These are phyloP conservation scores for Tromatobia lineatoria DNA, from an alignment of 2,888 invertebrate genomes.

Conservation along the genomic window DNA sequence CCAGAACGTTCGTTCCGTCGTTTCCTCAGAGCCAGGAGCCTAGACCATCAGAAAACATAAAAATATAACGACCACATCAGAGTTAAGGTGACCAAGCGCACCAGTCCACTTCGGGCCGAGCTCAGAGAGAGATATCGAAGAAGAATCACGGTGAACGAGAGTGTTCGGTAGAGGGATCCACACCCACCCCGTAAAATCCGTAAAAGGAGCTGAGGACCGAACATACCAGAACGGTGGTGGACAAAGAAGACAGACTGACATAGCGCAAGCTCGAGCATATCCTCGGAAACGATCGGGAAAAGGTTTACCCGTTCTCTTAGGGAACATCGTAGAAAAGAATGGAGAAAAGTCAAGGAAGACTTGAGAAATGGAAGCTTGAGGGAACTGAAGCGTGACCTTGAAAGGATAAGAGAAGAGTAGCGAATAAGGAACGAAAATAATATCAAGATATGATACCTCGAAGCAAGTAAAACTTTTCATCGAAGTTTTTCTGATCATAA, in stretches of 20 bases:
- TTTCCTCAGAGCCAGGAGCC: conserved; percentile 2
- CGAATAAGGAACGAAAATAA: background rate
- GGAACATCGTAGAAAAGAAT: conserved; percentile 2
- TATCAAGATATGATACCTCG: conserved; percentile 16
- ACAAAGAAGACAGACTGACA: conserved; percentile 24
- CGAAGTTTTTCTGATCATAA: conserved; percentile 11
- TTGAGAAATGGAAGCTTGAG: conserved; percentile 14
- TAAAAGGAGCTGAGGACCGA: conserved; percentile 31
- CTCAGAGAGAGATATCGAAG: conserved; percentile 35
- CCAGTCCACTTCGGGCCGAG: conserved; percentile 5
- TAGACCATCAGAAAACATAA: conserved; percentile 40
- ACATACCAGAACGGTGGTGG: conserved; percentile 1
- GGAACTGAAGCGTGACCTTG: conserved; percentile 41
- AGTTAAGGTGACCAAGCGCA: conserved; percentile 10
- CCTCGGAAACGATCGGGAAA: conserved; percentile 51
- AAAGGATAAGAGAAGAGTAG: conserved; percentile 5
- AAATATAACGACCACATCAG: conserved; percentile 50
- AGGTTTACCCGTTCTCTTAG: conserved; percentile 45
- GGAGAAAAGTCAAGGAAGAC: conserved; percentile 28
- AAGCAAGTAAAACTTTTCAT: background rate
- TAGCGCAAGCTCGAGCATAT: conserved; percentile 7
- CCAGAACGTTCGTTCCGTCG: conserved; percentile 33
- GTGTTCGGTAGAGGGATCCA: conserved; percentile 26
- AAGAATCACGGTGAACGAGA: conserved; percentile 42
- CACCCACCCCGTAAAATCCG: conserved; percentile 47